phyloP scores from a whole-genome alignment of 2,888 invertebrate genomes.

The Xylota sylvarum region DNA sequence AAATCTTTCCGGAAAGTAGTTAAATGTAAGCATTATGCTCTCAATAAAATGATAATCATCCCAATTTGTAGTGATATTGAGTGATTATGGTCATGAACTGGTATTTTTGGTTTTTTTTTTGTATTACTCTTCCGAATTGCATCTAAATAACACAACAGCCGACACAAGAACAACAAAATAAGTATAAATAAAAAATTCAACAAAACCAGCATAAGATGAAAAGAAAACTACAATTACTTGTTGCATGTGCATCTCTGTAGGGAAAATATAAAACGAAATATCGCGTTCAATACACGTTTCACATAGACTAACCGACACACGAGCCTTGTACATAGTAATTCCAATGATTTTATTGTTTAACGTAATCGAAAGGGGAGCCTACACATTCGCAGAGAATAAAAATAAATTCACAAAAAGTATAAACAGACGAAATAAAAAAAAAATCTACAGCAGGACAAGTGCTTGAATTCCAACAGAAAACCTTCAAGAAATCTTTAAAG shows the following conservation, averaged over 20 bases:
- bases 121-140: conserved; percentile 1
- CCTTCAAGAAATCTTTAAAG: conserved; percentile 46
- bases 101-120: conserved; percentile 6
- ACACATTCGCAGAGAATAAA: conserved; percentile 5
- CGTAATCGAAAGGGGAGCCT: conserved; percentile 36
- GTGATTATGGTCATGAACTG: conserved; percentile 45
- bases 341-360: conserved; percentile 71
- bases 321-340: conserved; percentile 53
- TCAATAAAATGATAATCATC: conserved; percentile 26
- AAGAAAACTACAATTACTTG: conserved; percentile 60
- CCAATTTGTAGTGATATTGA: conserved; percentile 16
- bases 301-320: conserved; percentile 57
- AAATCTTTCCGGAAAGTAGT: no score
- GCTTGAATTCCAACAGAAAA: conserved; percentile 61
- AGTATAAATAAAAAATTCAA: conserved; percentile 8
- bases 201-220: conserved; percentile 14
- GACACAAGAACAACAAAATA: conserved; percentile 3
- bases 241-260: conserved; percentile 38
- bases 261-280: conserved; percentile 21
- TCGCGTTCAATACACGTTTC: conserved; percentile 40
- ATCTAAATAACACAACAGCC: conserved; percentile 35
- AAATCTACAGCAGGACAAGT: conserved; percentile 55
- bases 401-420: no score
- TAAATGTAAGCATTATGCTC: background rate
- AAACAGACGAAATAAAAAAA: conserved; percentile 18